A percentile compares a stretch with the other conserved stretches of the same genome.
phyloP scores from a whole-genome alignment of 2,797 vertebrate genomes.

The Gephyroberyx darwinii region DNA sequence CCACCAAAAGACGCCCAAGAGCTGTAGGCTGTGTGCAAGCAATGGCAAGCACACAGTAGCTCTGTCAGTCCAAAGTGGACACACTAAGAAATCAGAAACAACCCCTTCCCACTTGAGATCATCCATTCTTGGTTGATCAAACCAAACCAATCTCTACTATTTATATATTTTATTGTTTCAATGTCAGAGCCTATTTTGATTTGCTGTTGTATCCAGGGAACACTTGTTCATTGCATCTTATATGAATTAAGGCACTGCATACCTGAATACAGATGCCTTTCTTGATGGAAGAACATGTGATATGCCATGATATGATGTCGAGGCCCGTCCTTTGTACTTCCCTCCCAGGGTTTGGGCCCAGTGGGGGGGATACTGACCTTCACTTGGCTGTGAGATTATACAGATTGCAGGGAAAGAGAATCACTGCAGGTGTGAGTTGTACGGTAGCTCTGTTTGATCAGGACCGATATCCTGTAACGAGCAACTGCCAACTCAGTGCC shows the following conservation, averaged over 20 bases:
- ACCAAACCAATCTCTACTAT: no score
- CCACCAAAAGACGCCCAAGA: neutral
- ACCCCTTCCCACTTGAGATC: no score
- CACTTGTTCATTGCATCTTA: neutral
- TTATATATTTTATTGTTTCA: no score
- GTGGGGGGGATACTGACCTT: neutral
- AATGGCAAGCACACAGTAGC: neutral
- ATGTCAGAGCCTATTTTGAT: no score
- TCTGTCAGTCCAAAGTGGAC: neutral
- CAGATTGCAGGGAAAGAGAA: neutral
- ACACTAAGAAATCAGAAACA: no score
- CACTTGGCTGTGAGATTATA: neutral
- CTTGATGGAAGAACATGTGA: neutral
- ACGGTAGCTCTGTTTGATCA: constrained; percentile 8
- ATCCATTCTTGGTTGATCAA: no score
- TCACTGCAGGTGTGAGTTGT: neutral
- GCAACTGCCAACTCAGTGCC: constrained; percentile 3
- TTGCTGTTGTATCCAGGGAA: no score
- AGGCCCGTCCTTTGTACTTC: neutral
- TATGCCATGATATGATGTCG: neutral
- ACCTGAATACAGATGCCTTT: neutral
- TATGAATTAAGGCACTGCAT: neutral
- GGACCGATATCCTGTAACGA: neutral
- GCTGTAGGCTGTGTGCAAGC: neutral
- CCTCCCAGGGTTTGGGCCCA: neutral